Base-by-base conservation (phyloP, 2,113 vertebrate genomes). In the Xenopus borealis region DNA sequence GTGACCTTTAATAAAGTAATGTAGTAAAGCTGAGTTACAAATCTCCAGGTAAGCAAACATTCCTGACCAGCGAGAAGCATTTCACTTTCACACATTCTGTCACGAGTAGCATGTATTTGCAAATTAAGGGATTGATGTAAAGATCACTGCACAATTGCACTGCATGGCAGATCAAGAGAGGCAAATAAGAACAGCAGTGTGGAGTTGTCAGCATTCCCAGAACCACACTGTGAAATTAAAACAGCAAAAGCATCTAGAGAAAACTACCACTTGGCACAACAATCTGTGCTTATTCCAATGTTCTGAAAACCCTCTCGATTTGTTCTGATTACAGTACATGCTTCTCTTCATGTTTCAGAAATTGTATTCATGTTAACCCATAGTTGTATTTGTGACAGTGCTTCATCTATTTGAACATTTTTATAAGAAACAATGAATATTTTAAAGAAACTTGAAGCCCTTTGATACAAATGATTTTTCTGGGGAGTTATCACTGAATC, bases 141-240 rank as follows among this genome's bases (percentile, higher is more conserved):
- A 46, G 58, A 45, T 66, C 63, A 66, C 40, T 19, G 33, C 33
- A 46, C 30, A 45, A 64, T 46, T 66, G 63, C 63, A 46, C 63
- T 46, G 12, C 30, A 40, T n/a, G 14, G 63, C 40, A 66, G 62
- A 33, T 40, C 30, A 9, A 14, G 30, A 40, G 16, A 65, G 18
- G 45, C 14, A 46, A 19, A 44, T 44, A 9, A 45, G 12, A 45
- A 19, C 63, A 17, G 62, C 12, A 66, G 6, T 46, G 10, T 46
- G 4, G 27, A 10, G 13, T 17, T 16, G 63, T 66, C 63, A 66
- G 8, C 14, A 40, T 46, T 18, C 63, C 40, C 17, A 66, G 17
- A 66, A 46, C 12, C 33, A 16, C 62, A 40, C 23, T 64, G 13
- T 64, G 30, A 64, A 13, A 64, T 30, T 33, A 27, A 64, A 64